Percentiles rank a stretch among this genome's conserved stretches.
phyloP scores from a whole-genome alignment of 1,140 invertebrate species.

The Hyphantria cunea region DNA sequence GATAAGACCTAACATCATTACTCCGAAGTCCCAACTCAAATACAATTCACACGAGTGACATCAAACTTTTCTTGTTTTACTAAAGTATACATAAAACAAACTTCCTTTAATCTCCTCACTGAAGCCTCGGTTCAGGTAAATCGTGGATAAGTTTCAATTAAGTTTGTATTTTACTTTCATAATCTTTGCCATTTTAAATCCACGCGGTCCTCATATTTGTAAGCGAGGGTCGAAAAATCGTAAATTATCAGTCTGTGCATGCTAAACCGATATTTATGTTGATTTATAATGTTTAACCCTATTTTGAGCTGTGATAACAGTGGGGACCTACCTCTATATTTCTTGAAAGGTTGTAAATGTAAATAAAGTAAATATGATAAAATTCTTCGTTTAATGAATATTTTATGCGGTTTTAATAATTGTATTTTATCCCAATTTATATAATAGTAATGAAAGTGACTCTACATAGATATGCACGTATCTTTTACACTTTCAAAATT shows the following conservation, averaged over 20 bases:
- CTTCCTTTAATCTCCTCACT: neutral
- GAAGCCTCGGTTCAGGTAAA: neutral
- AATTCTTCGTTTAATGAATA: too few species aligned
- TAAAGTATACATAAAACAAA: conserved; percentile 2
- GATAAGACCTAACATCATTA: too few species aligned
- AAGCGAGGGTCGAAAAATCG: conserved; percentile 57
- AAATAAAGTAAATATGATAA: too few species aligned
- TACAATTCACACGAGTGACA: neutral
- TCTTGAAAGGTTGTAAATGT: conserved; percentile 1
- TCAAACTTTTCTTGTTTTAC: conserved; percentile 1
- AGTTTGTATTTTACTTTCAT: conserved; percentile 12
- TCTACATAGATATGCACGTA: too few species aligned
- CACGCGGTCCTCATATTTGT: conserved; percentile 32
- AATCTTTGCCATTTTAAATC: conserved; percentile 29
- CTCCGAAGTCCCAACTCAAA: too few species aligned
- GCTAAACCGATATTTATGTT: conserved; percentile 50
- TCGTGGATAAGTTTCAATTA: neutral
- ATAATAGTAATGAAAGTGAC: too few species aligned
- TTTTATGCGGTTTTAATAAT: too few species aligned
- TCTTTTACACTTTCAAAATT: too few species aligned
- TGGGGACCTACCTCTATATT: conserved; percentile 18
- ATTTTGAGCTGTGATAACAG: conserved; percentile 26
- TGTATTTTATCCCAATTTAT: too few species aligned
- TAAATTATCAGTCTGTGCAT: conserved; percentile 53
- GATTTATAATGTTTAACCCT: conserved; percentile 52